Base-by-base conservation (phyloP, 2,113 vertebrate genomes). In the Ophthalmolycus amberensis region DNA sequence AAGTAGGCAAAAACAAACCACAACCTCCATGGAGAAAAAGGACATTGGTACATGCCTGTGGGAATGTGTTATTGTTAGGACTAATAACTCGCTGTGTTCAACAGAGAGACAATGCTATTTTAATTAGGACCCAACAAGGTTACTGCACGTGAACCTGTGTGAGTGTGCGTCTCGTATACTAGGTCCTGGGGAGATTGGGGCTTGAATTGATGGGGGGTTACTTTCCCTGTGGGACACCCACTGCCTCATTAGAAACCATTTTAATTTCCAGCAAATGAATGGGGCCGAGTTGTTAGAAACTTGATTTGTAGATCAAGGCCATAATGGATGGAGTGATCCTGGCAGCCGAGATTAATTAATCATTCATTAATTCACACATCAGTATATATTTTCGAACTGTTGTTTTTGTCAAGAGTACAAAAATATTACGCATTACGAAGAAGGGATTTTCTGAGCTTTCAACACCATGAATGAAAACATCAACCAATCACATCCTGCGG, bases 61-160 rank as follows among this genome's bases (percentile, higher is more conserved):
- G 89, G 90, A 84, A 72, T 38, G 59, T 78, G 85, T 89, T 88
- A 84, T 82, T 85, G 89, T 90, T 89, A 56, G 85, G 83, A 76
- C 79, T 88, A 90, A 92, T 88, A 90, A 85, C 25, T 27, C 25
- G 27, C 71, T 60, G 75, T 82, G 89, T 82, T 89, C 85, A 83
- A 77, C 81, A 56, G 88, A 80, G 75, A 79, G 85, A 81, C 80
- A 68, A 56, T 63, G 68, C 81, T 84, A 42, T 85, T 84, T 77
- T 91, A 91, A 92, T 91, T 92, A 91, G 87, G 75, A 77, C 20
- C 70, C 84, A 89, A 83, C 91, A 85, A 91, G 88, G 87, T 90
- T 84, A 85, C 50, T 83, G 59, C 63, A 54, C 52, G 37, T 83
- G 66, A 88, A 73, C 75, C 58, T 16, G 22, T 56, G 77, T 74